Evolutionary conservation across 2,888 invertebrate genomes (phyloP).

Genomic region (Melangyna quadrimaculata): DNA sequence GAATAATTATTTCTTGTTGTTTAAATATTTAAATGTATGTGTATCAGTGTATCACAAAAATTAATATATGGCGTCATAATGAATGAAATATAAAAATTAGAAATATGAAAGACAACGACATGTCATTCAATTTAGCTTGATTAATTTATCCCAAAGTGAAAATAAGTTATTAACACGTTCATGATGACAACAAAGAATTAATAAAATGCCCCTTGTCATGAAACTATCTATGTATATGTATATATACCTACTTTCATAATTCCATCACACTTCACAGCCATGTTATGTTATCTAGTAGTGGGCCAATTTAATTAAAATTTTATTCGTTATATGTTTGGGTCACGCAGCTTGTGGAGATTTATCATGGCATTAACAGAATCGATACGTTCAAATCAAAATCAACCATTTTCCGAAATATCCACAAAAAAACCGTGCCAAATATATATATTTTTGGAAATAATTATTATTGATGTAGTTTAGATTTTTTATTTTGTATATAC

Average conservation of each 20-base stretch:
- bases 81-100: neutral
- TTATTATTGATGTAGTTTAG: neutral
- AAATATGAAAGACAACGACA: conserved; percentile 20
- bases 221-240: neutral
- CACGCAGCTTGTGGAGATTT: conserved; percentile 48
- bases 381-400: neutral
- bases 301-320: conserved; percentile 40
- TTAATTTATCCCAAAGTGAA: conserved; percentile 37
- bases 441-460: conserved; percentile 15
- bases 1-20: conserved; percentile 31
- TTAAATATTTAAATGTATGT: neutral
- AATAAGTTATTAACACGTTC: conserved; percentile 31
- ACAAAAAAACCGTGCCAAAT: neutral
- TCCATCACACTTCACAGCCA: neutral
- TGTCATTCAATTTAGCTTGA: conserved; percentile 41
- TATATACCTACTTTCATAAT: neutral
- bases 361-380: neutral
- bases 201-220: conserved; percentile 25
- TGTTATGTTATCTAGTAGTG: neutral
- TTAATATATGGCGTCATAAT: conserved; percentile 13
- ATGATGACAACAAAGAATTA: conserved; percentile 29
- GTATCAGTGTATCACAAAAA: neutral
- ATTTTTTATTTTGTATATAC: neutral
- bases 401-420: conserved; percentile 8
- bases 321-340: conserved; percentile 1